phyloP scores from a whole-genome alignment of 2,113 vertebrate genomes.

The Melanotaenia duboulayi region DNA sequence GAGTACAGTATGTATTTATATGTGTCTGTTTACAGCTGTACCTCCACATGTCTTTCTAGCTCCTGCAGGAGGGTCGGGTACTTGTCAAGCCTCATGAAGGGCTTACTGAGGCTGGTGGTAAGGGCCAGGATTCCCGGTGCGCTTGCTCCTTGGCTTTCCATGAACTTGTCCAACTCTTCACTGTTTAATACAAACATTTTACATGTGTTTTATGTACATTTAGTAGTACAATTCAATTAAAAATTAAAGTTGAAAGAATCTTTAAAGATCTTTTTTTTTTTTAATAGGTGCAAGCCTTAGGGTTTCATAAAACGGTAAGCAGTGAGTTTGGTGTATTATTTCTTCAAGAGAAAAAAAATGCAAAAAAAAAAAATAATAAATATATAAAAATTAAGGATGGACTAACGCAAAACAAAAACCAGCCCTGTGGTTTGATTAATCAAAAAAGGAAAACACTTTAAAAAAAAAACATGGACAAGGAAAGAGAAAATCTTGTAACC shows the following conservation, averaged over 20 bases:
- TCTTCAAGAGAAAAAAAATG: too few relatives aligned
- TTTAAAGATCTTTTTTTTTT: neutral
- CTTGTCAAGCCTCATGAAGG: conserved; percentile 96
- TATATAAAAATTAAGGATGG: too few relatives aligned
- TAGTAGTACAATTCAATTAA: too few relatives aligned
- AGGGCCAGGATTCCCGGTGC: conserved; percentile 91
- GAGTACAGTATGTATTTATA: neutral
- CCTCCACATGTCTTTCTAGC: conserved; percentile 96
- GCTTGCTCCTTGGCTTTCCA: conserved; percentile 93
- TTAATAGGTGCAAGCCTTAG: too few relatives aligned
- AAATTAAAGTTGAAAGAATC: too few relatives aligned
- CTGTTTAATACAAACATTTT: conserved; percentile 71
- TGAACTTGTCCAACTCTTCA: conserved; percentile 94
- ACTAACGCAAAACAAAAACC: too few relatives aligned
- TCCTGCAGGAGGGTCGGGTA: conserved; percentile 94
- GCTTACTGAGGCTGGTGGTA: conserved; percentile 96
- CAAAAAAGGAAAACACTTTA: too few relatives aligned
- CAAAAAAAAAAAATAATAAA: too few relatives aligned
- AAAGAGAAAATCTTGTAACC: too few relatives aligned
- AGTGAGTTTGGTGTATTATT: too few relatives aligned
- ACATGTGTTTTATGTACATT: neutral
- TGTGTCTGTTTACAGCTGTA: conserved; percentile 54
- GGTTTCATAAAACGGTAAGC: neutral
- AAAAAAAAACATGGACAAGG: too few relatives aligned
- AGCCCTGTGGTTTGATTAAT: too few relatives aligned